These are phyloP conservation scores for Ochotona princeps DNA, from an alignment of 2,113 vertebrate species.

Conservation along the genomic window DNA sequence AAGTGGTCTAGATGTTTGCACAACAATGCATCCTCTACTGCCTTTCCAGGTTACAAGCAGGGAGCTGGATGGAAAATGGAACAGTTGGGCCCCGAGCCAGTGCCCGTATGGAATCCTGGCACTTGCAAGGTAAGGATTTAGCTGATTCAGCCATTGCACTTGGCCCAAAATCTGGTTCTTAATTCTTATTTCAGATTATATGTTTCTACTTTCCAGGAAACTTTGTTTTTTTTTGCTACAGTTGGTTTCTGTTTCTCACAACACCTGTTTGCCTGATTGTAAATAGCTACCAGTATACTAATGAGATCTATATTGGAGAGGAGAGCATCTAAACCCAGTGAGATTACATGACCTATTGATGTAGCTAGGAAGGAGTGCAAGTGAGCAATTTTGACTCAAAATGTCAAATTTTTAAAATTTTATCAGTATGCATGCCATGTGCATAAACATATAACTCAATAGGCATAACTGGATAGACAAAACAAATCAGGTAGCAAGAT, in stretches of 20 bases:
- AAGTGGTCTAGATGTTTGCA: too few species aligned
- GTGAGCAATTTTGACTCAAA: background rate
- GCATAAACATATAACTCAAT: background rate
- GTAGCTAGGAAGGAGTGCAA: background rate
- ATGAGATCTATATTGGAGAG: background rate
- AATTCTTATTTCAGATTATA: background rate
- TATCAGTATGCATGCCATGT: background rate
- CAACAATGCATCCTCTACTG: too few species aligned
- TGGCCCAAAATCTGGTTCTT: background rate
- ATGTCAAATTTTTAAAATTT: background rate
- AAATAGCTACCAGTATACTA: background rate
- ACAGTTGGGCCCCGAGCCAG: too few species aligned
- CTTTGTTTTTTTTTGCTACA: background rate
- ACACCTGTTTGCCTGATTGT: background rate
- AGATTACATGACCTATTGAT: background rate
- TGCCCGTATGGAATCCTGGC: too few species aligned
- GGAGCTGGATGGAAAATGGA: too few species aligned
- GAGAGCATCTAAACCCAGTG: background rate
- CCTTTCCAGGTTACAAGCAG: too few species aligned
- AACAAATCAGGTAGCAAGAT: background rate
- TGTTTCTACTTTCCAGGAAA: background rate
- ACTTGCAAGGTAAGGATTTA: too few species aligned
- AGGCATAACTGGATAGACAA: background rate
- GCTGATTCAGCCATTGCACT: too few species aligned
- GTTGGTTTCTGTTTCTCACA: background rate